Percentiles rank a stretch among this genome's conserved stretches.
Conservation (phyloP, 2,797 vertebrate species). For the Sandelia bainsii region DNA sequence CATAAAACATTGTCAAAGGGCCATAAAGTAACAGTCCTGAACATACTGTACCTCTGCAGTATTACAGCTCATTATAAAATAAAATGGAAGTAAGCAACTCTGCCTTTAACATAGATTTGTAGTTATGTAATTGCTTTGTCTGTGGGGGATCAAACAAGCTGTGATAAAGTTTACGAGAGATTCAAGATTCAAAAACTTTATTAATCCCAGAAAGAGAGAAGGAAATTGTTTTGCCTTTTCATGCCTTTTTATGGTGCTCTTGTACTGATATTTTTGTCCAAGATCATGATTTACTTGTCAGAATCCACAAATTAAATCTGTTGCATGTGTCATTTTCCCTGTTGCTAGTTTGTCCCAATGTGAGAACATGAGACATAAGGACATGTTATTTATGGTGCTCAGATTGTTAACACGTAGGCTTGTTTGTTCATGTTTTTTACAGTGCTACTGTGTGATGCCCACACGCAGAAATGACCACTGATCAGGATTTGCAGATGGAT, state of each 20-base stretch:
- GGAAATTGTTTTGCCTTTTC: too few relatives aligned
- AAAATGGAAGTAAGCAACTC: conserved; percentile 28
- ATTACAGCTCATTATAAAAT: conserved; percentile 28
- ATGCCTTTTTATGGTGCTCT: conserved; percentile 4
- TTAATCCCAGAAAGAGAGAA: too few relatives aligned
- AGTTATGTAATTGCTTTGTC: conserved; percentile 37
- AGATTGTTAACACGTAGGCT: conserved; percentile 30
- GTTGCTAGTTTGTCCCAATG: conserved; percentile 9
- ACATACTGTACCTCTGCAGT: conserved; percentile 20
- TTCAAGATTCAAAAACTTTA: too few relatives aligned
- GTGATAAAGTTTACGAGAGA: background rate
- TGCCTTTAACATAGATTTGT: conserved; percentile 31
- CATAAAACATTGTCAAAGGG: conserved; percentile 8
- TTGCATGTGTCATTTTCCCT: conserved; percentile 18
- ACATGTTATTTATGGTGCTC: conserved; percentile 29
- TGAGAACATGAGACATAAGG: conserved; percentile 32
- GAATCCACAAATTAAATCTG: conserved; percentile 25
- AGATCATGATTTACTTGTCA: conserved; percentile 27
- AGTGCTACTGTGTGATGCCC: conserved; percentile 66
- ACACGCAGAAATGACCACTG: conserved; percentile 89
- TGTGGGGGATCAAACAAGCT: conserved; percentile 28
- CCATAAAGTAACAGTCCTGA: conserved; percentile 24
- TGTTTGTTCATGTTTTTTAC: conserved; percentile 49
- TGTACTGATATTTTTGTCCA: conserved; percentile 23
- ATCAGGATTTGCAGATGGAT: conserved; percentile 87